phyloP scores from a whole-genome alignment of 2,888 invertebrate species.

The Mesochorus sp. region DNA sequence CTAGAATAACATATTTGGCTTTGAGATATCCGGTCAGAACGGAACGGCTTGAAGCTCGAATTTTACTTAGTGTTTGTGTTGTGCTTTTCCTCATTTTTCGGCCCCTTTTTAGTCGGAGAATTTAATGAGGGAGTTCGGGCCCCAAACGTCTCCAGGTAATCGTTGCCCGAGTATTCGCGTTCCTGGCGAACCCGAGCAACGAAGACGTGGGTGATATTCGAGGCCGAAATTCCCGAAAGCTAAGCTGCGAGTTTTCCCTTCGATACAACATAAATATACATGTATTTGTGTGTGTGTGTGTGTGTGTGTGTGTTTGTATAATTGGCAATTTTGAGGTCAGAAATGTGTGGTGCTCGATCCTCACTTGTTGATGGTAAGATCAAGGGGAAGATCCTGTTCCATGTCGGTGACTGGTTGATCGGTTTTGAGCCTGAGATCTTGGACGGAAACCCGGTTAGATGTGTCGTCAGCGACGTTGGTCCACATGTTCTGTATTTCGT shows the following conservation, averaged over 20 bases:
- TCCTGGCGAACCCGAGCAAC: constrained; percentile 56
- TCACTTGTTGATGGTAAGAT: constrained; percentile 81
- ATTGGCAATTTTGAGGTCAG: constrained; percentile 50
- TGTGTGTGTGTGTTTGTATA: constrained; percentile 26
- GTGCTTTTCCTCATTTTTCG: background rate
- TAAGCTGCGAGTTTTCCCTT: constrained; percentile 51
- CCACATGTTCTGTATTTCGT: constrained; percentile 79
- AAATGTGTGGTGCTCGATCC: background rate
- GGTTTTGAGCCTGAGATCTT: constrained; percentile 81
- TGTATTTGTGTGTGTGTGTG: constrained; percentile 16
- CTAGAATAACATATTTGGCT: constrained; percentile 75
- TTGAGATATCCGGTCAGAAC: constrained; percentile 72
- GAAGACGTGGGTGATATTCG: too few relatives aligned
- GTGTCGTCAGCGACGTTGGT: constrained; percentile 69
- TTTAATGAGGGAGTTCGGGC: too few relatives aligned
- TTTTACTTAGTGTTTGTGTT: background rate
- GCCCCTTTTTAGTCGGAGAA: background rate
- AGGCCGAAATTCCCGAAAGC: too few relatives aligned
- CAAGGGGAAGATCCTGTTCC: constrained; percentile 82
- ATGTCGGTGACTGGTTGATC: constrained; percentile 76
- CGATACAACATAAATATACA: background rate
- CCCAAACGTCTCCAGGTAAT: constrained; percentile 62
- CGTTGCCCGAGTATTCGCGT: constrained; percentile 57
- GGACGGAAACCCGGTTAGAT: constrained; percentile 66
- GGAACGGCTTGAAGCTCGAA: constrained; percentile 34